Evolutionary conservation across 2,113 vertebrate species (phyloP).

Genomic region (Suncus etruscus): DNA sequence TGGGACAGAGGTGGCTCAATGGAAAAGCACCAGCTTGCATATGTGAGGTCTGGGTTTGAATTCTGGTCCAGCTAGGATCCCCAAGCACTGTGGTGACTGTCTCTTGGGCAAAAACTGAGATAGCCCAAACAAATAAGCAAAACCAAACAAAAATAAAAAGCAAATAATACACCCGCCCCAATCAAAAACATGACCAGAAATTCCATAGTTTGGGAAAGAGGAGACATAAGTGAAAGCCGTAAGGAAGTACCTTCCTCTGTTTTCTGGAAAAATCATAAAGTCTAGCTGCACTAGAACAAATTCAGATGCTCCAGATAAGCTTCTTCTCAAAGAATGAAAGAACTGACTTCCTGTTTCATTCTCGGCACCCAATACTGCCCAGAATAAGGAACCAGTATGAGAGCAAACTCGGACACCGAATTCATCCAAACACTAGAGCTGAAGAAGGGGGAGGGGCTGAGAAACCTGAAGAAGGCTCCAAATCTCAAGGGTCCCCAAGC

Average conservation of each 20-base stretch:
- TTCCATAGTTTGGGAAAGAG: neutral
- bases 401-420: neutral
- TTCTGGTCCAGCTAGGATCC: neutral
- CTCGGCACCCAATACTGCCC: neutral
- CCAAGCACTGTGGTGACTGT: too few relatives aligned
- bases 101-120: neutral
- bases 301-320: neutral
- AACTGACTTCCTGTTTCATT: neutral
- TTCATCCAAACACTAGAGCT: neutral
- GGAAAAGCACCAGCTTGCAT: neutral
- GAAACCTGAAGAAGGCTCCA: neutral
- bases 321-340: neutral
- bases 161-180: too few relatives aligned
- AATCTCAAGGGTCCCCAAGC: neutral
- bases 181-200: neutral
- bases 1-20: too few relatives aligned
- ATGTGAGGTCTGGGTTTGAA: neutral
- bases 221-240: neutral
- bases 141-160: too few relatives aligned
- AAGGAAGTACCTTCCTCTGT: neutral
- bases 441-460: neutral
- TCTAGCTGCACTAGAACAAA: constrained; percentile 23
- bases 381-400: neutral
- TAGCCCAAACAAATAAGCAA: too few relatives aligned
- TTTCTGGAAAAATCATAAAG: neutral